Evolutionary conservation across 1,140 invertebrate genomes (phyloP).

Genomic region (Euglossa dilemma): DNA sequence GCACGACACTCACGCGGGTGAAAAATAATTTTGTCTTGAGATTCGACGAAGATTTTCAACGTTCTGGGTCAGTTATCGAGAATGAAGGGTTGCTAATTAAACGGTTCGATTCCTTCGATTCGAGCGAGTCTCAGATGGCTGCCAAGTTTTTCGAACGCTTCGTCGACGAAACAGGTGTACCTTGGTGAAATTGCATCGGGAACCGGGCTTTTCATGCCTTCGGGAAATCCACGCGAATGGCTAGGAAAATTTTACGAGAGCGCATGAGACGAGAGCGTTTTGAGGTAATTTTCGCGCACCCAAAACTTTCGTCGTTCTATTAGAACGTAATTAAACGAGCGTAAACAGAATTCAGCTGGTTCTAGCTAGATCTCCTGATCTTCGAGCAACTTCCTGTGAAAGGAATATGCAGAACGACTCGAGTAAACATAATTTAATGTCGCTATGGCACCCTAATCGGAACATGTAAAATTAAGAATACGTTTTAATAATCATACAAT

Average conservation of each 20-base stretch:
- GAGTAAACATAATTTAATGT: too few species aligned
- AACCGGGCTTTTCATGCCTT: neutral
- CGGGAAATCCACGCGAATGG: neutral
- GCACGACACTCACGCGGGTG: neutral
- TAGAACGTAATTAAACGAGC: slow-evolving; percentile 9
- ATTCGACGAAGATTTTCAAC: neutral
- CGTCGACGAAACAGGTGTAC: neutral
- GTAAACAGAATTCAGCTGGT: neutral
- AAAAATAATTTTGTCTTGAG: neutral
- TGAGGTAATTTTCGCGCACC: neutral
- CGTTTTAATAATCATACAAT: too few species aligned
- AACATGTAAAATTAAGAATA: too few species aligned
- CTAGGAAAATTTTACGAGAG: neutral
- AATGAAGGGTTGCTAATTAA: neutral
- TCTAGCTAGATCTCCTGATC: neutral
- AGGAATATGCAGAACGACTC: neutral
- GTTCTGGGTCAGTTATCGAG: neutral
- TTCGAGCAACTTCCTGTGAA: neutral
- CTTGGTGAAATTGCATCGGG: neutral
- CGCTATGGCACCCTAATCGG: too few species aligned
- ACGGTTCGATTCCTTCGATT: neutral
- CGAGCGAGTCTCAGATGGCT: neutral
- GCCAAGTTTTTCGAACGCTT: neutral
- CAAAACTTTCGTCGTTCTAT: neutral
- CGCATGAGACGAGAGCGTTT: neutral